Conservation (phyloP, 1,140 invertebrate genomes). For the Nixonia krombeini region DNA sequence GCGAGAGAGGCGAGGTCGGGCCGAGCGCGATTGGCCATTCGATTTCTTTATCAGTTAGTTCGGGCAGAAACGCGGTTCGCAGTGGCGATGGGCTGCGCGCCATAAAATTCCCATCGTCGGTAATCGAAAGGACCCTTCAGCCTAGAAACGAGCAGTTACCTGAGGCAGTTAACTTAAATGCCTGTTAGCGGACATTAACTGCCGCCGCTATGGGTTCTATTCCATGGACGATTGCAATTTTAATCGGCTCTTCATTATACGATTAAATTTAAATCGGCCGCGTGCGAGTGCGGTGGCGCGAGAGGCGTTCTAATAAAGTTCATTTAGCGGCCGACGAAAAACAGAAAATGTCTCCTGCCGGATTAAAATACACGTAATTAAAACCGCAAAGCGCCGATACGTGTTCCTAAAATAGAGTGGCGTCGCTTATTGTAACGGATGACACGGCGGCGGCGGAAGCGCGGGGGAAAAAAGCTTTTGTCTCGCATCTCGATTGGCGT, state of each 20-base stretch:
- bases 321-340: slow-evolving; percentile 52
- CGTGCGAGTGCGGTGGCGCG: slow-evolving; percentile 24
- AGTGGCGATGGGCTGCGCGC: slow-evolving; percentile 38
- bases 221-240: slow-evolving; percentile 70
- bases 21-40: too few relatives aligned
- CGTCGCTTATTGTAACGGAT: slow-evolving; percentile 57
- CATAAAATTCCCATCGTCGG: slow-evolving; percentile 64
- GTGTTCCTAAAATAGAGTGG: slow-evolving; percentile 62
- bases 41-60: too few relatives aligned
- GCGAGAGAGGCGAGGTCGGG: too few relatives aligned
- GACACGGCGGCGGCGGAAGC: too few relatives aligned
- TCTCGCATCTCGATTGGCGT: slow-evolving; percentile 52
- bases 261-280: slow-evolving; percentile 69
- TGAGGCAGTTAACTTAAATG: slow-evolving; percentile 71
- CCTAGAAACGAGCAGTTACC: slow-evolving; percentile 70
- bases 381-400: slow-evolving; percentile 64
- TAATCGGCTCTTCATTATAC: slow-evolving; percentile 70
- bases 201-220: slow-evolving; percentile 60
- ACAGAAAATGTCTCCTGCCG: slow-evolving; percentile 59
- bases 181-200: slow-evolving; percentile 71
- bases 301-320: slow-evolving; percentile 57
- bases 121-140: slow-evolving; percentile 71
- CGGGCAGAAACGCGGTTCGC: too few relatives aligned
- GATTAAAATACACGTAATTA: slow-evolving; percentile 66
- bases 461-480: slow-evolving; percentile 61